A percentile compares a stretch with the other conserved stretches of the same genome.
Evolutionary conservation across 2,113 vertebrate species (phyloP).

Genomic region (Psephotus haematonotus): DNA sequence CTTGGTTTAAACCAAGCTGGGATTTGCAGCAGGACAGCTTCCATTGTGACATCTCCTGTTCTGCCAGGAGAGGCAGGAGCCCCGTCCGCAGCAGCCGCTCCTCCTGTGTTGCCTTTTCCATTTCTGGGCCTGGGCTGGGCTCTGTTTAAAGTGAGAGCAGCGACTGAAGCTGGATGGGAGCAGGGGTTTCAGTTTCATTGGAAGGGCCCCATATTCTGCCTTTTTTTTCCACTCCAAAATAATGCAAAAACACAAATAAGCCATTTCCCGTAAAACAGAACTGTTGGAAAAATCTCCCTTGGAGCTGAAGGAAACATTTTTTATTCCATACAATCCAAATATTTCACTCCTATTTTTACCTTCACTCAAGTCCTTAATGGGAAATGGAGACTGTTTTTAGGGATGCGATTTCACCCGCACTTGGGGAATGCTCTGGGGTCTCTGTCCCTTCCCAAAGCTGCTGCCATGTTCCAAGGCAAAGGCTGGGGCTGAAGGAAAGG

Average conservation of each 20-base stretch:
- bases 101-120: neutral
- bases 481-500: neutral
- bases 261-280: neutral
- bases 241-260: neutral
- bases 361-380: neutral
- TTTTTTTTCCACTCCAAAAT: neutral
- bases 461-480: neutral
- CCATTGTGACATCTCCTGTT: neutral
- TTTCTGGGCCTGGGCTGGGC: neutral
- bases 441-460: neutral
- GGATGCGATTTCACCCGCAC: neutral
- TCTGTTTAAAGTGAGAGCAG: neutral
- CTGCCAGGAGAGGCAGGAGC: neutral
- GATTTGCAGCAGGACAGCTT: neutral
- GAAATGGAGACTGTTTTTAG: neutral
- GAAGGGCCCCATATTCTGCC: neutral
- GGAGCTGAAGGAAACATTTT: neutral
- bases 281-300: neutral
- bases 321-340: neutral
- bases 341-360: slow-evolving; percentile 21
- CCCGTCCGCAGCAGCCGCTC: neutral
- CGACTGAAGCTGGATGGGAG: neutral
- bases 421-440: fast-evolving
- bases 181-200: neutral
- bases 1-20: neutral